Evolutionary conservation across 1,140 invertebrate species (phyloP), one percentile per base, ranked within the genome.

Genomic region (Geopemphigus sp.): DNA sequence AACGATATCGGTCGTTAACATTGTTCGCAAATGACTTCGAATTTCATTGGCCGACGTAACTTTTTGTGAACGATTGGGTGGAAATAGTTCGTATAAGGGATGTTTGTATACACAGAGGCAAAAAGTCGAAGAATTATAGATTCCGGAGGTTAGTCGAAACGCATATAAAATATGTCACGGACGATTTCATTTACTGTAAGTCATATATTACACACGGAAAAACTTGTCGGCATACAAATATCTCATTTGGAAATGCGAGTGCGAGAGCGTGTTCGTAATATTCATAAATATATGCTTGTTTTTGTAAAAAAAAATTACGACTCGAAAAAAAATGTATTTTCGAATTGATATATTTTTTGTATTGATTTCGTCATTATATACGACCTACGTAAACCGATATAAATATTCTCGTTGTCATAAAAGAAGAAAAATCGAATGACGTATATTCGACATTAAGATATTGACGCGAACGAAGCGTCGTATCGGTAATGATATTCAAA

Each of bases 1-100:
- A 72, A 19, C 26, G 68, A 53, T 54, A 72, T 54, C 47, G 68
- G 24, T 72, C 68, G 68, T 72, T 72, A 72, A 72, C 68, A 72
- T 72, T 72, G 68, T 72, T 72, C 19, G 50, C 54, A 53, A 72
- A 72, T 72, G 24, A 72, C 68, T 72, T 54, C 24, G 47, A 24
- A 72, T 54, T 72, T 53, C 68, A 72, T 72, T 70, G 66, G n/a
- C 50, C 19, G 11, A 6, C 19, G 15, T 53, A 29, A 72, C 47
- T 54, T 72, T 72, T 72, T 72, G 47, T 14, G 17, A 72, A 29
- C 54, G 24, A 72, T 72, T 72, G 66, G 64, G 22, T n/a, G 32
- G 63, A 39, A 22, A 39, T 22, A n/a, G 11, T 19, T 32, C 29
- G 61, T 12, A 11, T 26, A 6, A 32, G 29, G 24, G 12, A 0